These are phyloP conservation scores for Andricus curvator DNA, from an alignment of 2,888 invertebrate genomes.

Conservation along the genomic window DNA sequence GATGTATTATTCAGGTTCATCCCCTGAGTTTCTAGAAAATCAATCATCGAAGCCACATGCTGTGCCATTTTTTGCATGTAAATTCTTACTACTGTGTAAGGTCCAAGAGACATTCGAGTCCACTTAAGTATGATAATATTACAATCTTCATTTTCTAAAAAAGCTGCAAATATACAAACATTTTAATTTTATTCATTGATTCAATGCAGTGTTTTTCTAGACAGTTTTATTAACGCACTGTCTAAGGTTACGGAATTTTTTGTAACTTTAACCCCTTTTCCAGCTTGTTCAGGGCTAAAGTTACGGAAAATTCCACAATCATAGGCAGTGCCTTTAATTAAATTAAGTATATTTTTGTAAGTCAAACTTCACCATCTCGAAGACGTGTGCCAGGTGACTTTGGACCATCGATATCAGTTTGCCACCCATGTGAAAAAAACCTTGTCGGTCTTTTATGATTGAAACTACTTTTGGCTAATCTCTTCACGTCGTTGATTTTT, in stretches of 20 bases:
- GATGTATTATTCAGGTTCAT: constrained; percentile 51
- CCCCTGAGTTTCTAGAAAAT: constrained; percentile 59
- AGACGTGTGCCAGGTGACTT: constrained; percentile 51
- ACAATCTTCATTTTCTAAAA: constrained; percentile 57
- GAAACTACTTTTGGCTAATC: constrained; percentile 55
- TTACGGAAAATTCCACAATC: no score
- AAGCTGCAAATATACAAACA: constrained; percentile 41
- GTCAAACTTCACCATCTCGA: constrained; percentile 60
- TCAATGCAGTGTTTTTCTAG: no score
- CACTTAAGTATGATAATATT: constrained; percentile 68
- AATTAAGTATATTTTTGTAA: neutral
- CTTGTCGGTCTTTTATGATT: constrained; percentile 59
- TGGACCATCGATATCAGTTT: constrained; percentile 49
- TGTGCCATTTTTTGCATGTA: constrained; percentile 57
- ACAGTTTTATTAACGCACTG: neutral
- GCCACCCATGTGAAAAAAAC: constrained; percentile 66
- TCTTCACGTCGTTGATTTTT: constrained; percentile 48
- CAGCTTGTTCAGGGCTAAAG: no score
- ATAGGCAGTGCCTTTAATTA: no score
- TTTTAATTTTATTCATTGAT: no score
- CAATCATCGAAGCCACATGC: constrained; percentile 58
- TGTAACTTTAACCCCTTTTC: no score
- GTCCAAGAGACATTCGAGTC: constrained; percentile 55
- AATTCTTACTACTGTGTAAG: constrained; percentile 53
- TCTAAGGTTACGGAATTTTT: no score